Base-by-base conservation (phyloP, 2,888 invertebrate genomes). In the Agonopterix heracliana region DNA sequence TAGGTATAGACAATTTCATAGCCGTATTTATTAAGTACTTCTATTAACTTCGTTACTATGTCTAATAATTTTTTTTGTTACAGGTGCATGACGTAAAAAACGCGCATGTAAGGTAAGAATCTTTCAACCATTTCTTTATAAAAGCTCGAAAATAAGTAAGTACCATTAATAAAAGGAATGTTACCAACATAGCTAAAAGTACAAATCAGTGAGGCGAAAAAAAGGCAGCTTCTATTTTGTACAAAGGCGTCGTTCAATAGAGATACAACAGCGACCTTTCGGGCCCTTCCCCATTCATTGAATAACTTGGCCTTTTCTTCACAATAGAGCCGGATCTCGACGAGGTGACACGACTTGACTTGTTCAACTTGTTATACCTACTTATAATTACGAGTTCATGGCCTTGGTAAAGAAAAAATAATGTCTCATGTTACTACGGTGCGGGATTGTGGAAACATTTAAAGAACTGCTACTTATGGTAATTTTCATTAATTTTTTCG, bases 201-300 rank as follows among this genome's bases (percentile, higher is more conserved):
- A 41, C 13, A 41, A 41, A 41, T 41, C 41, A 7, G 41, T 46
- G 45, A 38, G 42, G 34, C 38, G 36, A 51, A 60, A 48, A 69
- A 68, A 71, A 70, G 70, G 67, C 62, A 59, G 57, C 57, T 49
- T 49, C 52, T 60, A 56, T 65, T 65, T 63, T 70, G 70, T 70
- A 66, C 64, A 68, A 70, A 73, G 67, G 70, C 34, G 41, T 17
- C 34, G 47, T 65, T 73, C 71, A 70, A 74, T 70, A 71, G 65
- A 74, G 72, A 78, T 71, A 78, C 78, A 79, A 75, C 64, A 75
- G 60, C 71, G 77, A 80, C 81, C 83, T 81, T 82, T 78, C 59
- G 60, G 67, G 61, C 66, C 69, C 65, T 66, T 63, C 66, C 64
- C 69, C 71, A 74, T 77, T 75, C 76, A 72, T 56, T 64, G 66